Conservation (phyloP, 2,113 vertebrate species). For the Gnathonemus longibarbis region DNA sequence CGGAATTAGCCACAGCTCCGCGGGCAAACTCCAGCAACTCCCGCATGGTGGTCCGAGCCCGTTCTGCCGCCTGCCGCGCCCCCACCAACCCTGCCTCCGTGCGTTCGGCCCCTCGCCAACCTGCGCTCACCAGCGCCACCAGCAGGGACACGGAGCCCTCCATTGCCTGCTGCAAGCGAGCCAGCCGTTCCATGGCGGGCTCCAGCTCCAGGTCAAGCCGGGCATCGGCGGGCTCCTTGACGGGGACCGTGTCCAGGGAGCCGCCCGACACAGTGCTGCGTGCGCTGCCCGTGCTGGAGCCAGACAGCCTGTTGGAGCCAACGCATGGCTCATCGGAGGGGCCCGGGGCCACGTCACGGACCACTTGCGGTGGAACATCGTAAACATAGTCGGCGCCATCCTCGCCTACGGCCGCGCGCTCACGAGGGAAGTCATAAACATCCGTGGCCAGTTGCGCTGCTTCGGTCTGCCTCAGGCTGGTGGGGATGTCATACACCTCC, state of each 20-base stretch:
- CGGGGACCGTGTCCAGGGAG: constrained; percentile 74
- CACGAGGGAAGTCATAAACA: constrained; percentile 86
- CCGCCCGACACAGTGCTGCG: constrained; percentile 81
- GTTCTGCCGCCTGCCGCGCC: constrained; percentile 67
- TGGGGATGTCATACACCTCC: constrained; percentile 87
- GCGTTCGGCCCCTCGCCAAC: constrained; percentile 71
- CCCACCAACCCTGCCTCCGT: constrained; percentile 68
- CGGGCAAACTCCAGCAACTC: constrained; percentile 89
- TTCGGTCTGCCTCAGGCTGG: constrained; percentile 66
- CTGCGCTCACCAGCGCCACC: constrained; percentile 79
- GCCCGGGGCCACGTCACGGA: constrained; percentile 64
- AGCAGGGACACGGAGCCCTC: constrained; percentile 75
- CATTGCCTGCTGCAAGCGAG: constrained; percentile 74
- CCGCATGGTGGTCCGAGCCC: constrained; percentile 63
- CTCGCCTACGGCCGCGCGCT: constrained; percentile 48
- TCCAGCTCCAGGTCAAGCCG: constrained; percentile 84
- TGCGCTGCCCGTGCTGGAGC: constrained; percentile 87
- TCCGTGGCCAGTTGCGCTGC: constrained; percentile 50
- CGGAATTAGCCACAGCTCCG: constrained; percentile 73
- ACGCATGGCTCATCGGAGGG: constrained; percentile 50
- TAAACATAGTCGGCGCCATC: constrained; percentile 71
- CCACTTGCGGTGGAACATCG: constrained; percentile 77
- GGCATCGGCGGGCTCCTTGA: constrained; percentile 61
- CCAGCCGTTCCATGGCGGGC: constrained; percentile 83
- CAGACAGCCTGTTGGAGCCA: constrained; percentile 78